These are phyloP conservation scores for Stenodema calcarata DNA, from an alignment of 2,888 invertebrate species.

Conservation along the genomic window DNA sequence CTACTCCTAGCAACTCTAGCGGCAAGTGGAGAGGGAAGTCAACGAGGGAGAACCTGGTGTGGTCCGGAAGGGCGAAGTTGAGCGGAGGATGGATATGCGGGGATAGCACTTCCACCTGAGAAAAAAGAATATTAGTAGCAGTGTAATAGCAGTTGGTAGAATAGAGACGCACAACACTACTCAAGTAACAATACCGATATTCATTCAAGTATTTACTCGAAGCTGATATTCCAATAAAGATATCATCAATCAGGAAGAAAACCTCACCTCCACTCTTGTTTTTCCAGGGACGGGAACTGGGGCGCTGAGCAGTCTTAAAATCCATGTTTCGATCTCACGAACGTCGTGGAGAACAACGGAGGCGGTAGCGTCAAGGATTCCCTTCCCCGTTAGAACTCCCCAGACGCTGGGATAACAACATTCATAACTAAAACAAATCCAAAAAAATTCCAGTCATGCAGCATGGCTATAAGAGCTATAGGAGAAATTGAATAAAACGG, in stretches of 20 bases:
- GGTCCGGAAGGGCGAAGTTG: slow-evolving; percentile 94
- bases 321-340: slow-evolving; percentile 98
- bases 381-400: slow-evolving; percentile 89
- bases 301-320: slow-evolving; percentile 90
- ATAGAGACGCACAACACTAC: no score
- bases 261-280: slow-evolving; percentile 73
- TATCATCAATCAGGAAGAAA: no score
- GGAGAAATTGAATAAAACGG: no score
- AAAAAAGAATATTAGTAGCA: slow-evolving; percentile 30
- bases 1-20: slow-evolving; percentile 94
- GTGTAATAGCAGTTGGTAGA: no score
- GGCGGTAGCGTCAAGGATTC: slow-evolving; percentile 75
- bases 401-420: slow-evolving; percentile 69
- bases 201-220: no score
- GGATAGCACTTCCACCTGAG: slow-evolving; percentile 63
- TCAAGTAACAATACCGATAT: no score
- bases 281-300: slow-evolving; percentile 98
- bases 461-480: no score
- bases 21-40: slow-evolving; percentile 99
- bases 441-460: no score
- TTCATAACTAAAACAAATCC: slow-evolving; percentile 31
- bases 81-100: slow-evolving; percentile 62
- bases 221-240: no score
- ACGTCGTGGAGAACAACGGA: slow-evolving; percentile 94
- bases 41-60: slow-evolving; percentile 93